Conservation (phyloP, 1,140 invertebrate species). For the Wiebesia pumilae region DNA sequence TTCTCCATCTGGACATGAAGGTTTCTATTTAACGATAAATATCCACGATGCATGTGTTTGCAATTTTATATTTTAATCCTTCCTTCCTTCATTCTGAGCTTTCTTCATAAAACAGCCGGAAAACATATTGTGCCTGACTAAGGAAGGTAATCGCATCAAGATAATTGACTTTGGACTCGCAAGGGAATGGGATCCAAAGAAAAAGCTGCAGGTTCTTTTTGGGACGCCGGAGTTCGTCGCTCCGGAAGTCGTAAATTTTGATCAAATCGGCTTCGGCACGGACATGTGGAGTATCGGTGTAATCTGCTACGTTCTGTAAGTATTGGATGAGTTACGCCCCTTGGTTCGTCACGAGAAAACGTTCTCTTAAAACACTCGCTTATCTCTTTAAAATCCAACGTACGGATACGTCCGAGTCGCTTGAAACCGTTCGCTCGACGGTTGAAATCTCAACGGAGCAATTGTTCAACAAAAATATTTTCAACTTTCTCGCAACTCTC, state of each 20-base stretch:
- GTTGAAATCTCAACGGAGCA: no score
- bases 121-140: conserved; percentile 96
- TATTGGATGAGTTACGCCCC: conserved; percentile 60
- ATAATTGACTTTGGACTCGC: conserved; percentile 98
- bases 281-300: conserved; percentile 99
- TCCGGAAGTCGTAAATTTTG: conserved; percentile 98
- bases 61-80: not conserved
- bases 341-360: not conserved
- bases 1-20: conserved; percentile 97
- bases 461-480: no score
- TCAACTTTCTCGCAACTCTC: no score
- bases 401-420: no score
- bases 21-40: conserved; percentile 72
- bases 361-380: no score
- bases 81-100: not conserved
- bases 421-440: no score
- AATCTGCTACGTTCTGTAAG: conserved; percentile 98
- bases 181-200: conserved; percentile 91
- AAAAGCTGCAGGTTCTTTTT: conserved; percentile 94
- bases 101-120: conserved; percentile 84
- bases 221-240: conserved; percentile 99
- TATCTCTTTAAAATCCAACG: no score
- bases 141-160: conserved; percentile 96
- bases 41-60: not conserved
- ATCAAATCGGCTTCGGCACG: conserved; percentile 94